Conservation (phyloP, 2,888 invertebrate genomes). For the Ormyrus labotus region DNA sequence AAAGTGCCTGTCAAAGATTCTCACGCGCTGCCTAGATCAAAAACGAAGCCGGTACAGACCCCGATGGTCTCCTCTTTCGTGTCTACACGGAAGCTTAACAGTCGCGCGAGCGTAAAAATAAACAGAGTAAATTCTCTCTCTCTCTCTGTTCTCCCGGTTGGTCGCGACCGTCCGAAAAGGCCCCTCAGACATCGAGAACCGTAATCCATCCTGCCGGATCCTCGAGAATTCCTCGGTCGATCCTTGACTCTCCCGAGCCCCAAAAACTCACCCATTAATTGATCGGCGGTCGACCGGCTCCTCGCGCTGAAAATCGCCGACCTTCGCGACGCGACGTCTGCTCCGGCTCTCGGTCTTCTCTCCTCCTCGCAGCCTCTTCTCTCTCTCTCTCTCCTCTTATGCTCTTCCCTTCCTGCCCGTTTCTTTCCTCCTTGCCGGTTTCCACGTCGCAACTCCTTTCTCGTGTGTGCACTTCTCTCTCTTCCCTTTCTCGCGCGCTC, state of each 20-base stretch:
- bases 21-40: no score
- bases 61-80: not conserved
- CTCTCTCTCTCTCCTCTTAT: not conserved
- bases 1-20: no score
- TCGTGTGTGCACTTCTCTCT: not conserved
- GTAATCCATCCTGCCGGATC: not conserved
- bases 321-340: slow-evolving; percentile 27
- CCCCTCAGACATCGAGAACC: not conserved
- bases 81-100: slow-evolving; percentile 5
- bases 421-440: slow-evolving; percentile 9
- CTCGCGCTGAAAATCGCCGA: slow-evolving; percentile 37
- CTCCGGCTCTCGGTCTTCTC: not conserved
- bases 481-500: not conserved
- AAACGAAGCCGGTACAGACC: no score
- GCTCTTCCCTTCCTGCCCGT: slow-evolving; percentile 6
- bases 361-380: no score
- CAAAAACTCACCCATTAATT: slow-evolving; percentile 27
- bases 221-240: slow-evolving; percentile 12
- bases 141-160: no score
- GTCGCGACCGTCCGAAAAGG: not conserved
- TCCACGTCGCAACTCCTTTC: not conserved
- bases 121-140: not conserved
- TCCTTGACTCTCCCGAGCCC: not conserved
- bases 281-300: slow-evolving; percentile 5
- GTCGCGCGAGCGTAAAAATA: not conserved